Evolutionary conservation across 2,888 invertebrate species (phyloP).

Genomic region (Aelia acuminata): DNA sequence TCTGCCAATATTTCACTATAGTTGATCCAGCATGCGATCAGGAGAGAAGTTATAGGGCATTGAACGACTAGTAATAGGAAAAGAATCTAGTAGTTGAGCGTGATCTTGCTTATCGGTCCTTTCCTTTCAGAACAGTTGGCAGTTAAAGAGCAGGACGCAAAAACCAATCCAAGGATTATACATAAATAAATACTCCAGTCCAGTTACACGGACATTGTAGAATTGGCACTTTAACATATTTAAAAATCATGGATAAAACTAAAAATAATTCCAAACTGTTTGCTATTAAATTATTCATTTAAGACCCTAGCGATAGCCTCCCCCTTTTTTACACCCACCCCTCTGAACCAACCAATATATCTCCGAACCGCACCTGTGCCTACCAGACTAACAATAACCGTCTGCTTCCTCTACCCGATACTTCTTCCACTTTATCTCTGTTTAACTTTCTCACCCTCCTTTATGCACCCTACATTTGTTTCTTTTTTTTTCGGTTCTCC

Average conservation of each 20-base stretch:
- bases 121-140: no score
- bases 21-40: no score
- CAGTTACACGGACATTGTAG: no score
- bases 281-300: neutral
- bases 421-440: neutral
- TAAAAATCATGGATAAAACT: neutral
- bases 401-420: neutral
- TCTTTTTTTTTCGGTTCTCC: neutral
- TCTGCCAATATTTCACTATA: no score
- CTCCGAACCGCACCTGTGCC: neutral
- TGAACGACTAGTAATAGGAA: no score
- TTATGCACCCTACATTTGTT: neutral
- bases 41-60: no score
- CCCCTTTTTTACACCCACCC: neutral
- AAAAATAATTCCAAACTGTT: neutral
- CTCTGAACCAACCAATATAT: neutral
- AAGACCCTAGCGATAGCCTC: neutral
- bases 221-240: no score
- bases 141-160: no score
- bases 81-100: no score
- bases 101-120: no score
- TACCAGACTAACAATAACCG: neutral
- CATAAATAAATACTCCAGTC: no score
- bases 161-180: no score
- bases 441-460: neutral